Percentiles rank a stretch among this genome's conserved stretches.
phyloP scores from a whole-genome alignment of 2,888 invertebrate species.

The Habroteleia sp. region DNA sequence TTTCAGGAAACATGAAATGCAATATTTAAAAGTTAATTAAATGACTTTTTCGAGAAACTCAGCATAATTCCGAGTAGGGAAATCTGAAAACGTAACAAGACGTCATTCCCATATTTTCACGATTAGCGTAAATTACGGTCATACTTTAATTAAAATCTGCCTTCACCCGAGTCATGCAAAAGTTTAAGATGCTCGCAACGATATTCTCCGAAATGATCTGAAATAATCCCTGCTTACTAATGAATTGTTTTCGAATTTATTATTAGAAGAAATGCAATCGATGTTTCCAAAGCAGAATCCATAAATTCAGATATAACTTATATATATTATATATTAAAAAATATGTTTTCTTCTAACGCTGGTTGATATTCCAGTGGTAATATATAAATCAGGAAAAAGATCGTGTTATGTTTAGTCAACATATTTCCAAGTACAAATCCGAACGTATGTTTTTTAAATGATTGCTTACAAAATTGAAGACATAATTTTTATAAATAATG shows the following conservation, averaged over 20 bases:
- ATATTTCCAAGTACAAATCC: too few relatives aligned
- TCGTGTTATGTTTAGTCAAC: too few relatives aligned
- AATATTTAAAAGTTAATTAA: conserved; percentile 44
- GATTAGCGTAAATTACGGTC: conserved; percentile 65
- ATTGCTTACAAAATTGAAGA: too few relatives aligned
- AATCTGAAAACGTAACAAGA: conserved; percentile 47
- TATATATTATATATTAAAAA: too few relatives aligned
- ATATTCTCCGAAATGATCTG: conserved; percentile 10
- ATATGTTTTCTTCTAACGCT: too few relatives aligned
- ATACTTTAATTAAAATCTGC: conserved; percentile 65
- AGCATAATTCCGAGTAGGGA: conserved; percentile 40
- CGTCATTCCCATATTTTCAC: conserved; percentile 46
- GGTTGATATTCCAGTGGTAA: too few relatives aligned
- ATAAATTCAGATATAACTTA: too few relatives aligned
- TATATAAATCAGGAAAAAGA: too few relatives aligned
- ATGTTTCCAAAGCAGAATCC: too few relatives aligned
- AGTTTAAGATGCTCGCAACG: conserved; percentile 3
- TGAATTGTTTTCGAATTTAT: neutral
- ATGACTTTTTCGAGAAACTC: conserved; percentile 44
- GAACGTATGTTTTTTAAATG: too few relatives aligned
- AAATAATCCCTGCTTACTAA: conserved; percentile 21
- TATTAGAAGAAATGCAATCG: neutral
- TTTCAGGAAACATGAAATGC: conserved; percentile 8
- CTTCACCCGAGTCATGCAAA: conserved; percentile 1
- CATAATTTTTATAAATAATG: too few relatives aligned